Evolutionary conservation across 2,797 vertebrate genomes (phyloP), one percentile per base, ranked within the genome.

Genomic region (Megalops cyprinoides): DNA sequence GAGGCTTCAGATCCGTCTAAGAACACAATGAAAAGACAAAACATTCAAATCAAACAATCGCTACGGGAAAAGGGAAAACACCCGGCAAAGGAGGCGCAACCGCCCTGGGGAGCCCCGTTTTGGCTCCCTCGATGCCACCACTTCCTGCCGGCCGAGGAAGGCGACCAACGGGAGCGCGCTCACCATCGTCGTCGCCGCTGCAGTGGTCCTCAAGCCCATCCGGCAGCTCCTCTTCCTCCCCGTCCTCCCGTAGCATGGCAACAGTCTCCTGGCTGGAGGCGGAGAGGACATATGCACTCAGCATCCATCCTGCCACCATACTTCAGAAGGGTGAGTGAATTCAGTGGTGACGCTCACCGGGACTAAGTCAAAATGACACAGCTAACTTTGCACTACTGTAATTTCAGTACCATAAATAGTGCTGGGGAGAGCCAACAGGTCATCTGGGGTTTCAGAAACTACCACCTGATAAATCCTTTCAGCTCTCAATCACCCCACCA

Each of bases 171-270:
- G 62, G 10, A 62, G 67, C 15, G 18, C 25, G 87, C 86, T 90
- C 86, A 91, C 92, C 87, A 39, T 92, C 84, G 65, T 93, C 91
- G 0, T 94, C 94, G 6, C 94, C 94, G 71, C 95, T 94, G 79
- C 92, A 95, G 87, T 83, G 89, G 31, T 94, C 95, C 0, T 96
- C 95, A 85, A 96, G 81, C 78, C 93, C 93, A 80, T 95, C 95
- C 4, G 91, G 89, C 79, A 96, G 89, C 80, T 97, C 96, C 83
- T 97, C 96, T 82, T 97, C 96, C 0, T 49, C 84, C 76, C 67
- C 87, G 6, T 9, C n/a, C 18, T 90, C 92, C 34, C 84, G 81
- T 55, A 90, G 88, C 85, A 3, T 85, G 0, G 65, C 82, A 67
- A 82, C 83, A 28, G 67, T 81, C 15, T 89, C 88, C n/a, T 71